Evolutionary conservation across 2,113 vertebrate genomes (phyloP).

Genomic region (Xyliphius kryptos): DNA sequence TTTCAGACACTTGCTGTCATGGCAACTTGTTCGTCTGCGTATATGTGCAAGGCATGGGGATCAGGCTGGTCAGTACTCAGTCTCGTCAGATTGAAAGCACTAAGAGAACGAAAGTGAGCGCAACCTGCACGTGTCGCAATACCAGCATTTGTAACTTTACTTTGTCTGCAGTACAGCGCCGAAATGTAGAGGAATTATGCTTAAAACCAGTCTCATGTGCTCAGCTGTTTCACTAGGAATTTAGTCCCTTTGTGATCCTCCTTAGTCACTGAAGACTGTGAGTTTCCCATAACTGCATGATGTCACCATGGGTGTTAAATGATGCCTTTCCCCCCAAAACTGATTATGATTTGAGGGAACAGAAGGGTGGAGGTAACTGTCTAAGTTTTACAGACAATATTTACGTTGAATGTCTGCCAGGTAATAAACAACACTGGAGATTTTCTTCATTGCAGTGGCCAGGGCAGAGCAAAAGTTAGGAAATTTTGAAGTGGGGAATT

Average conservation of each 20-base stretch:
- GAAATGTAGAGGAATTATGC: slow-evolving; percentile 10
- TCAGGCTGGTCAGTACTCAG: slow-evolving; percentile 16
- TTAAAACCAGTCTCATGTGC: not conserved
- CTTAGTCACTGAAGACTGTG: slow-evolving; percentile 4
- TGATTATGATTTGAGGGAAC: not conserved
- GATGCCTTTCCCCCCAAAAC: not conserved
- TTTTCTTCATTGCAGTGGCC: not conserved
- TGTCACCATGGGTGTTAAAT: not conserved
- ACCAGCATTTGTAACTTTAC: not conserved
- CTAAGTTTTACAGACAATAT: slow-evolving; percentile 5
- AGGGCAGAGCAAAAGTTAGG: not conserved
- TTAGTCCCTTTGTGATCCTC: not conserved
- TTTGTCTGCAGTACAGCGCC: not conserved
- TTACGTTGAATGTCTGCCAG: slow-evolving; percentile 20
- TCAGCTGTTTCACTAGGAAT: not conserved
- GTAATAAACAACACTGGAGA: slow-evolving; percentile 1
- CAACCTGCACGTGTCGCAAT: not conserved
- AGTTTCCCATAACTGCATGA: slow-evolving; percentile 9
- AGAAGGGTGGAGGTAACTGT: not conserved
- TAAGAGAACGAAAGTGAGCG: slow-evolving; percentile 10
- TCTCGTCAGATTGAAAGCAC: slow-evolving; percentile 2
- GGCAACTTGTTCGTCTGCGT: slow-evolving; percentile 37
- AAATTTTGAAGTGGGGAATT: not conserved
- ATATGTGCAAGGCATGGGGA: slow-evolving; percentile 33
- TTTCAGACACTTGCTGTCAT: slow-evolving; percentile 39